phyloP scores from a whole-genome alignment of 2,113 vertebrate genomes.

The Crotophaga sulcirostris region DNA sequence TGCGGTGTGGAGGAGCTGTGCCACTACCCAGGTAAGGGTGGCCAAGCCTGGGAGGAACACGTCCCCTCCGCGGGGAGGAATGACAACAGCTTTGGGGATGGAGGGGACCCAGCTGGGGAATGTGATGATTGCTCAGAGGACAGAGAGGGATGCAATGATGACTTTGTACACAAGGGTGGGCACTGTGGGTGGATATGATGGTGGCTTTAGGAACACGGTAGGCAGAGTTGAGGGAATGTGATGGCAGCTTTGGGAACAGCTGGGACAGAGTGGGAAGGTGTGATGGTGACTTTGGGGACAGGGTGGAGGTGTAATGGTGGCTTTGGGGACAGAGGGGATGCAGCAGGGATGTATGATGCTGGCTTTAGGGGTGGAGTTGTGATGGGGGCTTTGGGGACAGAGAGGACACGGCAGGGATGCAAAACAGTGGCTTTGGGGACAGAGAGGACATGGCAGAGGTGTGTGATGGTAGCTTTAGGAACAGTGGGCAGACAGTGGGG shows the following conservation, averaged over 20 bases:
- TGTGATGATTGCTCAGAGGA: neutral
- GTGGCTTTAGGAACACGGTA: neutral
- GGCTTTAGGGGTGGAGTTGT: neutral
- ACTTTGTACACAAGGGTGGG: too few species aligned
- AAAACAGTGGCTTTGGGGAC: neutral
- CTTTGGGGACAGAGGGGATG: neutral
- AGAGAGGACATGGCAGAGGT: too few species aligned
- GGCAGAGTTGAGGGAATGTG: neutral
- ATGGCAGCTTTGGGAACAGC: neutral
- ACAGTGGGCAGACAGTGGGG: neutral
- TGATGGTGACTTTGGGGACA: neutral
- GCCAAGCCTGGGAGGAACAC: neutral
- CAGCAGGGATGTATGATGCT: too few species aligned
- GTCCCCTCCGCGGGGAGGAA: accelerated
- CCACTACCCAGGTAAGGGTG: neutral
- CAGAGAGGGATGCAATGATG: too few species aligned
- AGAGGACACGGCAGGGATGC: too few species aligned
- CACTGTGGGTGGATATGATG: too few species aligned
- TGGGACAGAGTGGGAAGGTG: accelerated
- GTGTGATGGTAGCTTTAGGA: neutral
- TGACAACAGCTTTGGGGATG: neutral
- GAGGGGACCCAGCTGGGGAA: accelerated
- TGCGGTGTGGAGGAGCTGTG: neutral
- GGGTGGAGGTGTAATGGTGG: neutral
- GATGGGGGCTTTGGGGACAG: too few species aligned